phyloP scores from a whole-genome alignment of 2,888 invertebrate species.

The Anthrax anthrax region DNA sequence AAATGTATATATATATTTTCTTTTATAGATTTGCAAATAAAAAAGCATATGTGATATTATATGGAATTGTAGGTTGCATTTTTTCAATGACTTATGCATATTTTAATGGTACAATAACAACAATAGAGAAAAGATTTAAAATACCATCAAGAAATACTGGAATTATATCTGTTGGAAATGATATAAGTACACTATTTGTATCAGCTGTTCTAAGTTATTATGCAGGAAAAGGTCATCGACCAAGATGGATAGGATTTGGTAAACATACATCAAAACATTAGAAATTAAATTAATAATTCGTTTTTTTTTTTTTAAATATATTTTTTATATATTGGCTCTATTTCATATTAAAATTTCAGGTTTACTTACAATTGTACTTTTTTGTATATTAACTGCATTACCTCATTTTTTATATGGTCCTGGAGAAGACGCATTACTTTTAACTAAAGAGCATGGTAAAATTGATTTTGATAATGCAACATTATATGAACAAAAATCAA shows the following conservation, averaged over 20 bases:
- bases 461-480: conserved; percentile 30
- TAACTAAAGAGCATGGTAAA: conserved; percentile 45
- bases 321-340: background rate
- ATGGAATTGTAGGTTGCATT: conserved; percentile 51
- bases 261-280: conserved; percentile 1
- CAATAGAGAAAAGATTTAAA: conserved; percentile 57
- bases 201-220: conserved; percentile 50
- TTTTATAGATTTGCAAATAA: conserved; percentile 32
- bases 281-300: background rate
- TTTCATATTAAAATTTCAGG: conserved; percentile 20
- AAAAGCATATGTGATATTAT: conserved; percentile 40
- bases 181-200: conserved; percentile 53
- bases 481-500: conserved; percentile 38
- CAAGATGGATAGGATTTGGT: conserved; percentile 54
- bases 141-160: conserved; percentile 58
- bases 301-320: background rate
- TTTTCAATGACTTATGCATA: conserved; percentile 56
- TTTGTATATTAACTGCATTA: conserved; percentile 49
- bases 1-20: conserved; percentile 1
- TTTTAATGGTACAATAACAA: conserved; percentile 59
- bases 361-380: conserved; percentile 43
- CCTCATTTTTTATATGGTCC: conserved; percentile 56
- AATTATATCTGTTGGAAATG: conserved; percentile 57
- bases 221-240: conserved; percentile 54
- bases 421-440: conserved; percentile 46